These are phyloP conservation scores for Ophioderma brevispina DNA, from an alignment of 35 echinoderm and acorn worm species.

Conservation along the genomic window DNA sequence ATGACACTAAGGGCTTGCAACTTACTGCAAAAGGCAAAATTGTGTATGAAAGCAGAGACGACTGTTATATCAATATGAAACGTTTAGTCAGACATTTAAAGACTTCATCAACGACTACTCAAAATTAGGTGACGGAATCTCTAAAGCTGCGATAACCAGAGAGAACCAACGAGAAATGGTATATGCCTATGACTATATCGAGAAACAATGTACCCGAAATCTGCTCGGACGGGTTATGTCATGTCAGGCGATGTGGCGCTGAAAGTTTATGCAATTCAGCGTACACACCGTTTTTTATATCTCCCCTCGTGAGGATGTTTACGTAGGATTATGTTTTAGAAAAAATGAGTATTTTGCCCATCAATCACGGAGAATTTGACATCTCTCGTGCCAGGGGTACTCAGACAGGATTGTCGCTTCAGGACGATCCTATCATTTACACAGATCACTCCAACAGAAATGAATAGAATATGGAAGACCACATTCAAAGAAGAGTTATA, in stretches of 20 bases:
- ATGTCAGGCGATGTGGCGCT: conserved; percentile 79
- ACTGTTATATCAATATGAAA: conserved; percentile 77
- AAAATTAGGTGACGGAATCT: conserved; percentile 71
- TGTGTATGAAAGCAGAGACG: conserved; percentile 92
- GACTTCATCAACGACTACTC: neutral
- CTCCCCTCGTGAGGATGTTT: conserved; percentile 98
- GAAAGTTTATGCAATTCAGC: conserved; percentile 68
- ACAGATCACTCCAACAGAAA: conserved; percentile 91
- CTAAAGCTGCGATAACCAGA: conserved; percentile 68
- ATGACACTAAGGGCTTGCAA: conserved; percentile 88
- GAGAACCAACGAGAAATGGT: conserved; percentile 99
- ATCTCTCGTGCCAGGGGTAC: conserved; percentile 87
- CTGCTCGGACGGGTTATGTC: conserved; percentile 87
- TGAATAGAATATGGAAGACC: conserved; percentile 91
- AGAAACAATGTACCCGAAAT: conserved; percentile 84
- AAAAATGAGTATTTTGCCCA: conserved; percentile 65
- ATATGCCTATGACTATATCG: conserved; percentile 89
- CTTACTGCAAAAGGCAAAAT: conserved; percentile 78
- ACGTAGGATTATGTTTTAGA: conserved; percentile 70
- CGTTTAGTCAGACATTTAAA: conserved; percentile 65
- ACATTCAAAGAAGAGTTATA: conserved; percentile 34
- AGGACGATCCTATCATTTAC: conserved; percentile 80
- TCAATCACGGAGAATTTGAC: conserved; percentile 80
- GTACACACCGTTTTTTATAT: conserved; percentile 75
- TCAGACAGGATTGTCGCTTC: conserved; percentile 88